A percentile compares a stretch with the other conserved stretches of the same genome.
phyloP scores from a whole-genome alignment of 1,140 invertebrate genomes.

The Metaphire vulgaris region DNA sequence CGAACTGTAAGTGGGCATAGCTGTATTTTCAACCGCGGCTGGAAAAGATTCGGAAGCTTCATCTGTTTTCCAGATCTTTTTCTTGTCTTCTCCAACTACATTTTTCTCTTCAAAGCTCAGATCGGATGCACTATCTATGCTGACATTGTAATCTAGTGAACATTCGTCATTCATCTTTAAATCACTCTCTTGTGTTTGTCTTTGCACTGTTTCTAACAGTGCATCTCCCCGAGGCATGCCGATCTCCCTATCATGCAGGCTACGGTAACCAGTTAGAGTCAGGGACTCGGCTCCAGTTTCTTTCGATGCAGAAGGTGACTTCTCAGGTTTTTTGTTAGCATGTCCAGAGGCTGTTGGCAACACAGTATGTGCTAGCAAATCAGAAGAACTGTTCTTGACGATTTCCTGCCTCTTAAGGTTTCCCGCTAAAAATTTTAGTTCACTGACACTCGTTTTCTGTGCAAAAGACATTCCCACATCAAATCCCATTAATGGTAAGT shows the following conservation, averaged over 20 bases:
- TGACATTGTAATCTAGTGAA: background rate
- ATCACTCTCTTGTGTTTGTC: background rate
- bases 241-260: too few species aligned
- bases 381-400: too few species aligned
- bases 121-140: background rate
- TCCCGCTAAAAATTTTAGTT: too few species aligned
- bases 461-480: background rate
- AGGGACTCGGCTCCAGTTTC: background rate
- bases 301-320: background rate
- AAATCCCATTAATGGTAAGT: slow-evolving; percentile 15
- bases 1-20: background rate
- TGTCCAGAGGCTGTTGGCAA: too few species aligned
- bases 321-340: background rate
- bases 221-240: too few species aligned
- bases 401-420: too few species aligned
- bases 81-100: background rate
- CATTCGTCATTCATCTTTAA: background rate
- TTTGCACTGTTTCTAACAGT: background rate
- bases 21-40: background rate
- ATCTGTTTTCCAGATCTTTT: background rate
- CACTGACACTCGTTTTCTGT: background rate
- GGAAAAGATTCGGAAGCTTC: background rate
- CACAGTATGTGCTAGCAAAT: too few species aligned
- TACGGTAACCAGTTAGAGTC: background rate
- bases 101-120: background rate